A percentile compares a stretch with the other conserved stretches of the same genome.
Conservation (phyloP, 2,797 vertebrate genomes). For the Hypotaenidia okinawae region DNA sequence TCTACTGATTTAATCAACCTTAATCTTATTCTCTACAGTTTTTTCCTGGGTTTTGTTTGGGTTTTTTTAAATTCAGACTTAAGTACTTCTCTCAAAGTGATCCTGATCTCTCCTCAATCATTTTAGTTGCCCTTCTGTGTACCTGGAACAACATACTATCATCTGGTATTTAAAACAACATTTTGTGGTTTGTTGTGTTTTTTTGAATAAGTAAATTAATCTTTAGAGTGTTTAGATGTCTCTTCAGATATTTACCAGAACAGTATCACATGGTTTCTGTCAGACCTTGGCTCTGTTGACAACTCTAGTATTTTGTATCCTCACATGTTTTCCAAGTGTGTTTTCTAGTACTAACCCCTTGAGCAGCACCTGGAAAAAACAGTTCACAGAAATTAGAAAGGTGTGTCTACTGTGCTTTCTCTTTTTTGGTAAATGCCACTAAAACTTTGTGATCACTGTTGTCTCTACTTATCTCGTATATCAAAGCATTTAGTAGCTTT, state of each 20-base stretch:
- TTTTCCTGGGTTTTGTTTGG: not conserved
- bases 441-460: not conserved
- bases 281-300: not conserved
- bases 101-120: not conserved
- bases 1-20: not conserved
- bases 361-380: not conserved
- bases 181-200: not conserved
- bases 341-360: not conserved
- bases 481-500: not conserved
- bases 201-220: not conserved
- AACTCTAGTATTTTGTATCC: not conserved
- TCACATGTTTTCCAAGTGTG: not conserved
- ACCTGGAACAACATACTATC: not conserved
- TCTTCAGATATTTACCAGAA: not conserved
- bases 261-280: not conserved
- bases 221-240: not conserved
- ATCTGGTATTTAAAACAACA: not conserved
- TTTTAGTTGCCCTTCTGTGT: not conserved
- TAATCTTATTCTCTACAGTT: not conserved
- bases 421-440: not conserved
- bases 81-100: not conserved
- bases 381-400: not conserved
- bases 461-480: not conserved
- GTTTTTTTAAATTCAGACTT: not conserved
- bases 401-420: not conserved